These are phyloP conservation scores for Latheticus oryzae DNA, from an alignment of 2,888 invertebrate genomes.

Conservation along the genomic window DNA sequence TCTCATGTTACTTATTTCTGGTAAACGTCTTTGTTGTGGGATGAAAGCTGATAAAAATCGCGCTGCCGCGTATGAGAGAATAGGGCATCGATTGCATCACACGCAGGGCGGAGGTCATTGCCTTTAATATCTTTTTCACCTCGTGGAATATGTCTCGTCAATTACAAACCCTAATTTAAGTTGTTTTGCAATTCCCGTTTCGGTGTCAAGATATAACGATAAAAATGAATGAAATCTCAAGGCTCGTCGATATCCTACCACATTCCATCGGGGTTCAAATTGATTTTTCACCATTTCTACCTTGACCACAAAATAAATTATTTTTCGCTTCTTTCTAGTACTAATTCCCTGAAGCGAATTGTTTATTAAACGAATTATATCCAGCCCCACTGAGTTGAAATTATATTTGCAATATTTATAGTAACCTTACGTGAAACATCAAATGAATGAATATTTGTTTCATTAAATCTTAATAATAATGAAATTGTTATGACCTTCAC, in stretches of 20 bases:
- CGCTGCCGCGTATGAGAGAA: slow-evolving; percentile 21
- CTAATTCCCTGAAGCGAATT: neutral
- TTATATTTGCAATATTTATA: too few relatives aligned
- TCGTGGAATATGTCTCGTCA: neutral
- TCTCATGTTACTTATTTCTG: too few relatives aligned
- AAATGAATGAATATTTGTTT: slow-evolving; percentile 5
- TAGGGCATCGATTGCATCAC: slow-evolving; percentile 37
- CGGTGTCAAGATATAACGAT: slow-evolving; percentile 2
- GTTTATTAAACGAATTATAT: slow-evolving; percentile 1
- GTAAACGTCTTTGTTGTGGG: slow-evolving; percentile 12
- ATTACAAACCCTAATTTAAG: neutral
- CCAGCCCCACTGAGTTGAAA: too few relatives aligned
- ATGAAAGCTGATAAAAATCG: slow-evolving; percentile 24
- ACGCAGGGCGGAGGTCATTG: slow-evolving; percentile 41
- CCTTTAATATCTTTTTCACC: slow-evolving; percentile 13
- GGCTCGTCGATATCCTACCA: slow-evolving; percentile 12
- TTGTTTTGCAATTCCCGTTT: neutral
- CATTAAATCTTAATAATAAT: slow-evolving; percentile 8
- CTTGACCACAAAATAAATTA: slow-evolving; percentile 38
- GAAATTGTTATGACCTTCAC: slow-evolving; percentile 22
- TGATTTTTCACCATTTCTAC: slow-evolving; percentile 33
- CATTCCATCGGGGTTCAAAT: slow-evolving; percentile 25
- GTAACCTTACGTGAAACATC: too few relatives aligned
- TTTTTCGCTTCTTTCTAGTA: slow-evolving; percentile 12
- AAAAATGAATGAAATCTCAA: slow-evolving; percentile 23